Evolutionary conservation across 2,113 vertebrate species (phyloP), one percentile per base, ranked within the genome.

Genomic region (Seriola quinqueradiata): DNA sequence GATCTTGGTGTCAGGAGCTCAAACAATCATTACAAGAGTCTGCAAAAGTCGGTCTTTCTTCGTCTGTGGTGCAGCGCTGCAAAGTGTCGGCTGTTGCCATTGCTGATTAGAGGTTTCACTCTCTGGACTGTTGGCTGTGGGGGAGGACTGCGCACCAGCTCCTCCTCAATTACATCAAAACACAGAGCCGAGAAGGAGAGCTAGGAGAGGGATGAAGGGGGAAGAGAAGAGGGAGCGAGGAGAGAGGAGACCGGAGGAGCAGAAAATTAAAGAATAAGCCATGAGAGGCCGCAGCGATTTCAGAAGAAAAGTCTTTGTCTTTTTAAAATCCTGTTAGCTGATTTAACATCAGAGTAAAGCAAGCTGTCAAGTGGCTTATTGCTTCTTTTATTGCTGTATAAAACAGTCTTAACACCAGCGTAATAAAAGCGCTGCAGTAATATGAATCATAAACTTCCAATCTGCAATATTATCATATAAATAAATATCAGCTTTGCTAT

Each of bases 241-340:
- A 60, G 61, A 46, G 76, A 58, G 64, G 85, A 75, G 84, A 77
- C 23, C n/a, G 48, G 19, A 87, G 83, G 77, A 89, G 83, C 88
- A 92, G 88, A 83, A 91, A 88, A 91, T 89, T 74, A 92, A 90
- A 82, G 82, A 82, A 75, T 75, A 87, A 91, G 70, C 81, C 78
- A 52, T 0, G 23, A 77, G 83, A 83, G 84, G 85, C 77, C 79
- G 55, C 23, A 44, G 67, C 55, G 71, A 81, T 78, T 88, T 70
- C 70, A 61, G 52, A 68, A 57, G 52, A 59, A 69, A 59, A 69
- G 75, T 60, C 55, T 87, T 78, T 82, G 71, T 74, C 71, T 77
- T 84, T 85, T 68, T 19, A 71, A 87, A 88, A 81, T 72, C 83
- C 87, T 66, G 59, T 82, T 79, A 65, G 75, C 65, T 77, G 84